phyloP scores from a whole-genome alignment of 1,140 invertebrate genomes.

The Coenobita brevimanus region DNA sequence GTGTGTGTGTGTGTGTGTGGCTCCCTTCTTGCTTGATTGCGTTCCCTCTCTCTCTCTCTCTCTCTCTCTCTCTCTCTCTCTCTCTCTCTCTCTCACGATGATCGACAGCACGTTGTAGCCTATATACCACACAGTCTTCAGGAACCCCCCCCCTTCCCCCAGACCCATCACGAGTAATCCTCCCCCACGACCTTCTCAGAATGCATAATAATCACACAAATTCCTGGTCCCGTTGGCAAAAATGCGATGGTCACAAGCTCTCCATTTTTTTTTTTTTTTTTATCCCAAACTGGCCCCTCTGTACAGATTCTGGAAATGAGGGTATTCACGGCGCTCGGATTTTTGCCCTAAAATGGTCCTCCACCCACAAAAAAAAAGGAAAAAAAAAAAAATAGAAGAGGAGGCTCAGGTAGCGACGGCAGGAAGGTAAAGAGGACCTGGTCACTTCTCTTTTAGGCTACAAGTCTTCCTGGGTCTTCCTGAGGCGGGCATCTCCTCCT shows the following conservation, averaged over 20 bases:
- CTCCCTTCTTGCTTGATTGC: background rate
- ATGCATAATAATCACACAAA: constrained; percentile 23
- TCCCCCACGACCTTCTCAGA: background rate
- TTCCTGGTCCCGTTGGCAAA: constrained; percentile 23
- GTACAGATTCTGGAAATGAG: constrained; percentile 34
- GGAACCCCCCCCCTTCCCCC: background rate
- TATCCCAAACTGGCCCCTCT: constrained; percentile 14
- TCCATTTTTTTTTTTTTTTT: constrained; percentile 28
- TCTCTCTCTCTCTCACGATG: background rate
- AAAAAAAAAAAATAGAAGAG: background rate
- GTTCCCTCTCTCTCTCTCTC: background rate
- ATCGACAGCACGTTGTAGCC: too few species aligned
- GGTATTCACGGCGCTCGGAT: constrained; percentile 39
- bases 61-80: background rate
- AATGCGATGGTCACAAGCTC: constrained; percentile 41
- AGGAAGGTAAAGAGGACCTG: constrained; percentile 9
- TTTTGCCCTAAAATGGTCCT: constrained; percentile 47
- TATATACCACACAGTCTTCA: too few species aligned
- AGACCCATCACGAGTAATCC: background rate
- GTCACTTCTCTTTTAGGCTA: constrained; percentile 34
- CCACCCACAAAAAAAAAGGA: constrained; percentile 16
- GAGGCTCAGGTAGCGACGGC: background rate
- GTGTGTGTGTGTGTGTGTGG: background rate
- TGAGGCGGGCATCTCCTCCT: too few species aligned
- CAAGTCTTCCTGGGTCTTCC: too few species aligned